Evolutionary conservation across 2,113 vertebrate species (phyloP), one percentile per base, ranked within the genome.

Genomic region (Fulmarus glacialis): DNA sequence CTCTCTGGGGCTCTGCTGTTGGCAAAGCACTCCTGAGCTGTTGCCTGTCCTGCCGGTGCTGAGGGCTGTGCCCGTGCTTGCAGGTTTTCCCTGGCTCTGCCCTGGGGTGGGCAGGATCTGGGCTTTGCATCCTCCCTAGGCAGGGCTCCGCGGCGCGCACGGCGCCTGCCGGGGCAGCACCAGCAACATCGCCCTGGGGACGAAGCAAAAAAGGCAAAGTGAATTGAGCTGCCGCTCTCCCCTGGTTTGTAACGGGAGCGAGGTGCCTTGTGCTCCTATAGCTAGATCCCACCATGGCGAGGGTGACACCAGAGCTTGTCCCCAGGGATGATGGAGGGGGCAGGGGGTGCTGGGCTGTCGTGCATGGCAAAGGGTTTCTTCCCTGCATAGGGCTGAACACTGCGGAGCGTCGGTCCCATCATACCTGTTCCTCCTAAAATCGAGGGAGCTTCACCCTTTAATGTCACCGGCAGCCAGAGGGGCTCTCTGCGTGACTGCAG

Each of bases 381-480:
- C 27, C 23, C 45, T 36, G 17, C 8, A 11, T 4, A 8, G 36
- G 68, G 23, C 32, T 50, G 12, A 50, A 15, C 29, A 30, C 14
- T 0, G 0, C 7, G 11, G 4, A 67, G n/a, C 2, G 0, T 34
- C 0, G 0, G 22, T 66, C 48, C 86, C 58, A 32, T 36, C 8
- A 1, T 63, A 70, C 21, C 88, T 50, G 19, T 16, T 90, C 30
- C 59, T 81, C 52, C 63, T 81, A 47, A 93, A 90, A 92, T n/a
- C 50, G 29, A 30, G 21, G 45, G 22, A 83, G 11, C 40, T 66
- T 74, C 42, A 40, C 47, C 82, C 58, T 87, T 91, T 82, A 93
- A 92, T 90, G 93, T 70, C 92, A 85, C 16, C 2, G 4, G 66
- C 75, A 95, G 90, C 85, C 80, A 20, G 82, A 87, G 96, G 88